Percentiles rank a stretch among this genome's conserved stretches.
phyloP scores from a whole-genome alignment of 2,113 vertebrate species.

The Jaculus jaculus region DNA sequence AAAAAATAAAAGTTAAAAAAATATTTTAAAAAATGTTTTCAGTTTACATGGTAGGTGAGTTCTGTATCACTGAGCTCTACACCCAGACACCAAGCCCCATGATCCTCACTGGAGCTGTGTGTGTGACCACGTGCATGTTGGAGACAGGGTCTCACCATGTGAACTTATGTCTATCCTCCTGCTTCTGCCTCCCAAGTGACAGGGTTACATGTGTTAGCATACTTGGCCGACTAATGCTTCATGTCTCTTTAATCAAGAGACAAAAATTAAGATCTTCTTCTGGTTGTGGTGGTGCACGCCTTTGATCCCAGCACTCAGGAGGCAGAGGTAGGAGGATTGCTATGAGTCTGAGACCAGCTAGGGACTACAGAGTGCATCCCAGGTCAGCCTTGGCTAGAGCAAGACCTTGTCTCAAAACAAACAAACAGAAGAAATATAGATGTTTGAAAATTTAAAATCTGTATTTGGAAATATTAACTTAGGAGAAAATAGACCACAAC shows the following conservation, averaged over 20 bases:
- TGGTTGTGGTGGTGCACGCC: no score
- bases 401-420: no score
- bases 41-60: no score
- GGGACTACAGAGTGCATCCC: no score
- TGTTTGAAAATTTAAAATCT: background rate
- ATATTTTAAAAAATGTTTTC: background rate
- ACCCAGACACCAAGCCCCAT: no score
- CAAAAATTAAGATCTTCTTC: background rate
- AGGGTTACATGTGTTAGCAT: background rate
- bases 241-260: conserved; percentile 26
- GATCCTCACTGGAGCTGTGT: background rate
- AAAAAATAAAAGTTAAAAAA: no score
- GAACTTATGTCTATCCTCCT: background rate
- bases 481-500: background rate
- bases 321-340: no score
- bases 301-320: no score
- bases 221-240: background rate
- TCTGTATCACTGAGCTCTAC: background rate
- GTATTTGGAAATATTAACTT: background rate
- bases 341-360: no score
- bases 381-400: no score
- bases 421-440: no score
- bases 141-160: background rate
- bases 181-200: background rate
- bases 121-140: background rate